Conservation (phyloP, 2,888 invertebrate species). For the Escarpia spicata region DNA sequence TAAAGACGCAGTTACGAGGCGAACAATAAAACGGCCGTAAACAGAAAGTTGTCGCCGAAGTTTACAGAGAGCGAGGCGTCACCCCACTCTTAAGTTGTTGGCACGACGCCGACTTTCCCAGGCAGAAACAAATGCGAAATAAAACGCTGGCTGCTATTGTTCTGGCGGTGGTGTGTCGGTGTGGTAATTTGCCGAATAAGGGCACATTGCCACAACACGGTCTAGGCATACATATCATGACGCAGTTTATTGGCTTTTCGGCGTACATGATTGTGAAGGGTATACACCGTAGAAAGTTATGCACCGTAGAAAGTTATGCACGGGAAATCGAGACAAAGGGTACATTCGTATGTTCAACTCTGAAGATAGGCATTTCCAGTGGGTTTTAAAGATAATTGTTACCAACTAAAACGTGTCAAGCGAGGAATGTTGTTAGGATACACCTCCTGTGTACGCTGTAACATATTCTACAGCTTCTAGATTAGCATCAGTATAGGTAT, state of each 20-base stretch:
- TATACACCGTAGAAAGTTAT: not conserved
- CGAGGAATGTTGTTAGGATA: too few relatives aligned
- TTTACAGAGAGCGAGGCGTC: slow-evolving; percentile 2
- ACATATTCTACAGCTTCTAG: too few relatives aligned
- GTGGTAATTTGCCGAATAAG: not conserved
- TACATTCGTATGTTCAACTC: too few relatives aligned
- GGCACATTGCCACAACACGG: not conserved
- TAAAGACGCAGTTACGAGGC: not conserved
- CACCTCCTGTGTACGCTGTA: too few relatives aligned
- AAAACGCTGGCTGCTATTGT: not conserved
- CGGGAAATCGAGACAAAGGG: too few relatives aligned
- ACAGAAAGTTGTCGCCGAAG: not conserved
- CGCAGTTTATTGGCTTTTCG: not conserved
- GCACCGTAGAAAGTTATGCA: not conserved
- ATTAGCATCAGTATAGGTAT: not conserved
- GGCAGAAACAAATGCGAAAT: slow-evolving; percentile 3
- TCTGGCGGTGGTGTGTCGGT: not conserved
- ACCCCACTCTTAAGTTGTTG: not conserved
- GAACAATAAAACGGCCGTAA: not conserved
- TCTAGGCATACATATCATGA: not conserved
- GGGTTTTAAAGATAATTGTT: too few relatives aligned
- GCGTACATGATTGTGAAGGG: not conserved
- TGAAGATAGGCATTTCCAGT: too few relatives aligned
- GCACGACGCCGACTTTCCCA: slow-evolving; percentile 10
- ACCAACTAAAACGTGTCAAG: too few relatives aligned